These are phyloP conservation scores for Manis pentadactyla DNA, from an alignment of 2,797 vertebrate genomes.

Conservation along the genomic window DNA sequence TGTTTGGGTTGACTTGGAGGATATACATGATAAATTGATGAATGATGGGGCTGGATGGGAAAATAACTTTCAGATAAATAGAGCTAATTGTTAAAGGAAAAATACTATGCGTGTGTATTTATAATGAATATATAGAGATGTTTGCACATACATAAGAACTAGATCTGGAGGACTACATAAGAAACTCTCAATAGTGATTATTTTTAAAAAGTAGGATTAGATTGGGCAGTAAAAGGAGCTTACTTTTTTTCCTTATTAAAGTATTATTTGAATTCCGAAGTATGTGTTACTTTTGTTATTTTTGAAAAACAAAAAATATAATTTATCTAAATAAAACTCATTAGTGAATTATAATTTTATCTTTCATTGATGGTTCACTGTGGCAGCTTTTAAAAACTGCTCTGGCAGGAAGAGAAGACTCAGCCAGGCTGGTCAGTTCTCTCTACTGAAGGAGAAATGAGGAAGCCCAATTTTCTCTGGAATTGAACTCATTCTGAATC, in stretches of 20 bases:
- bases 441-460: neutral
- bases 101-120: neutral
- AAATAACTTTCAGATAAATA: slow-evolving; percentile 22
- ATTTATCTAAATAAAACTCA: neutral
- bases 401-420: neutral
- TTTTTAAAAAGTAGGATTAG: neutral
- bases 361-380: neutral
- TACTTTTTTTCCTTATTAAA: neutral
- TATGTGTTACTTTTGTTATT: neutral
- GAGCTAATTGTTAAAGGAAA: neutral
- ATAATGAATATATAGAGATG: neutral
- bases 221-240: neutral
- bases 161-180: neutral
- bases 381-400: neutral
- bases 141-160: neutral
- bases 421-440: neutral
- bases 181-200: neutral
- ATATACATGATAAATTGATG: neutral
- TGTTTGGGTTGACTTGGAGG: neutral
- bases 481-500: neutral
- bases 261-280: neutral
- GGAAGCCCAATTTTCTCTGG: neutral
- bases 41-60: neutral
- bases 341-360: neutral
- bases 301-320: neutral